Conservation (phyloP, 2,113 vertebrate species). For the Laticauda laticaudata region DNA sequence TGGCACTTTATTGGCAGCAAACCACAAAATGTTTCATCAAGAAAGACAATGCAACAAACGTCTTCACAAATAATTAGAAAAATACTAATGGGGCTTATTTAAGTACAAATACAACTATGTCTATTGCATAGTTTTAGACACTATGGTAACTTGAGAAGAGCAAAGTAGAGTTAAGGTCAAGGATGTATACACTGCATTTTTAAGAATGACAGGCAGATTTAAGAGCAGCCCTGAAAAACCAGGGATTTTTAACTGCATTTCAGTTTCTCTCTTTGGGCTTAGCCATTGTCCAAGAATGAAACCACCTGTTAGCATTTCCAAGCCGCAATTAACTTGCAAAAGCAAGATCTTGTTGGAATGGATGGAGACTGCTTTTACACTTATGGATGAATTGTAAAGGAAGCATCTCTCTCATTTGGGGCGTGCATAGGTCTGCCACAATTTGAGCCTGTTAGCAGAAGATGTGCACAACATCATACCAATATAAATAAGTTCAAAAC, state of each 20-base stretch:
- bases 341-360: background rate
- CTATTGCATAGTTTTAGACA: background rate
- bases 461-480: conserved; percentile 61
- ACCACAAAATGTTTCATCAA: background rate
- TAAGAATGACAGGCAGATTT: background rate
- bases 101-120: background rate
- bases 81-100: background rate
- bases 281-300: conserved; percentile 25
- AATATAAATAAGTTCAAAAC: conserved; percentile 58
- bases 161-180: background rate
- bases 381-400: background rate
- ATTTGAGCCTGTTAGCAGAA: conserved; percentile 30
- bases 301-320: background rate
- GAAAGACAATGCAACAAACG: background rate
- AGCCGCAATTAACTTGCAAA: background rate
- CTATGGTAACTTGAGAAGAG: background rate
- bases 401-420: conserved; percentile 36
- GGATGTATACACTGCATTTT: background rate
- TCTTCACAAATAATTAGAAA: background rate
- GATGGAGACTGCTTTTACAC: background rate
- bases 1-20: background rate
- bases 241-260: conserved; percentile 40
- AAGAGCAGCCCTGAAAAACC: conserved; percentile 9
- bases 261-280: conserved; percentile 32
- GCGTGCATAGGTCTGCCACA: conserved; percentile 36